Evolutionary conservation across 2,888 invertebrate species (phyloP), one percentile per base, ranked within the genome.

Genomic region (Glaucopsyche alexis): DNA sequence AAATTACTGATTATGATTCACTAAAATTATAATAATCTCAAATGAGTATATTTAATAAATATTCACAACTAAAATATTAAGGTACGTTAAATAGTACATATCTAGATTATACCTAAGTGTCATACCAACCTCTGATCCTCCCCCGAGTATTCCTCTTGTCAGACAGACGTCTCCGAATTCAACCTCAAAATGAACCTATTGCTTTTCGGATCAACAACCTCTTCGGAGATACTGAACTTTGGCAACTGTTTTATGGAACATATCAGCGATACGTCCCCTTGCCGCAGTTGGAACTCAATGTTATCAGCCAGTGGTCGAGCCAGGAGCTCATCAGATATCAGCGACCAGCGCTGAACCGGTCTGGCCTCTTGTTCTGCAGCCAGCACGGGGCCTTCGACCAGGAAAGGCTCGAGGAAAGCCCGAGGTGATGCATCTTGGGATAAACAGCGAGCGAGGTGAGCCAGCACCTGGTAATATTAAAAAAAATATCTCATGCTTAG

Each of bases 101-200:
- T 73, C 77, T 85, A 87, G 82, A 86, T 79, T 77, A 79, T 82
- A 76, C 84, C 85, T 81, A 82, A 81, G 81, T 85, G 89, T 92
- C 91, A 92, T 86, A 92, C 93, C 73, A 90, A 83, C 77, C 91
- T 82, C 73, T 88, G 84, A 13, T 83, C 85, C 49, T 87, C 88
- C 16, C 84, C 79, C 14, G 80, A 73, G 72, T 77, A 84, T 79
- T 88, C 90, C 76, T 89, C 89, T 79, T 90, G 95, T 96, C 96
- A 99, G 89, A 99, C 99, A 1, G 98, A 98, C 67, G 99, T 99
- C 88, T 99, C 99, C 0, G 99, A 99, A 85, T 98, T 99, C 67
- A 99, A 93, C 84, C 98, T 94, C 77, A 99, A 93, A 72, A 99
- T 96, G 94, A 99, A 99, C 85, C 98, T 97, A 89, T 99, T 98